These are phyloP conservation scores for Cichlasoma orientale DNA, from an alignment of 2,797 vertebrate genomes.

Conservation along the genomic window DNA sequence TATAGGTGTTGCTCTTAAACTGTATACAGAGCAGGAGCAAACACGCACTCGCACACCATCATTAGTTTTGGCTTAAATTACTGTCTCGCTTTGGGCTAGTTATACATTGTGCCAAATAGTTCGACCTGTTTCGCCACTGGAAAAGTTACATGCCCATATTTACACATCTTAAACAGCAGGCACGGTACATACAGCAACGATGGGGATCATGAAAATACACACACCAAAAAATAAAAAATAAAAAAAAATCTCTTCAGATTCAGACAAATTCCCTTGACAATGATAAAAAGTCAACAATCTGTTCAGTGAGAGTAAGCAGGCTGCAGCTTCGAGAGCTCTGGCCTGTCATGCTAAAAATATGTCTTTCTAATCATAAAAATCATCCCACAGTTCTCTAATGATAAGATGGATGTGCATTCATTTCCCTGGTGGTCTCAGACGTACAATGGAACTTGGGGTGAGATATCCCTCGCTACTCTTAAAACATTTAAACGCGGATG, in stretches of 20 bases:
- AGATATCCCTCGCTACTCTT: constrained; percentile 79
- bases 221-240: no score
- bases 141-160: constrained; percentile 53
- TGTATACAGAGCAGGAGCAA: constrained; percentile 64
- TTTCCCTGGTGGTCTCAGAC: constrained; percentile 82
- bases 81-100: constrained; percentile 58
- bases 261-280: background rate
- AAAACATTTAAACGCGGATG: constrained; percentile 84
- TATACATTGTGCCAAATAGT: constrained; percentile 55
- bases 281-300: constrained; percentile 9
- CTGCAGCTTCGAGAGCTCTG: background rate
- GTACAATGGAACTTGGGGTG: constrained; percentile 65
- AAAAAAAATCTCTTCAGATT: constrained; percentile 8
- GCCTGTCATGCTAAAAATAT: constrained; percentile 6
- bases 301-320: constrained; percentile 11
- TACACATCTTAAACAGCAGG: constrained; percentile 57
- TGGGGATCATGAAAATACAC: constrained; percentile 30
- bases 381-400: constrained; percentile 34
- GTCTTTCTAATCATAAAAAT: constrained; percentile 26
- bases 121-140: constrained; percentile 60
- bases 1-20: constrained; percentile 81
- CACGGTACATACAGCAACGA: constrained; percentile 3
- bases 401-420: constrained; percentile 51
- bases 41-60: constrained; percentile 72
- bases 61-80: constrained; percentile 69